These are phyloP conservation scores for Cyclophora albipunctata DNA, from an alignment of 2,888 invertebrate genomes.

Conservation along the genomic window DNA sequence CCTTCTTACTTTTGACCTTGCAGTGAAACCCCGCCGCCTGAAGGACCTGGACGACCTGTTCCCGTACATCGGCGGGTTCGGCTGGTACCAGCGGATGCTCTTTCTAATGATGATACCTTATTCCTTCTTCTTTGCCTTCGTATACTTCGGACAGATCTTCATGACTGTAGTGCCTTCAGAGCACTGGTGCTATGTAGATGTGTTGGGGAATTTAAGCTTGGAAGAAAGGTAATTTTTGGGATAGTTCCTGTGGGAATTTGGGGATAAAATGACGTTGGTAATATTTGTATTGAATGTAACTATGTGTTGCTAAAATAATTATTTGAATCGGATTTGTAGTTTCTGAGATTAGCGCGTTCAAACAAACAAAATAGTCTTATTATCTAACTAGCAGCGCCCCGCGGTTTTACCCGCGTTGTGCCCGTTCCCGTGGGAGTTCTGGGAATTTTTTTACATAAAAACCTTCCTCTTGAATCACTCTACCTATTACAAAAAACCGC, in stretches of 20 bases:
- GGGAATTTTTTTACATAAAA: too few species aligned
- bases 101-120: conserved; percentile 66
- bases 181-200: conserved; percentile 55
- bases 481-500: too few species aligned
- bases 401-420: too few species aligned
- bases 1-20: too few species aligned
- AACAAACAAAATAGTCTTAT: too few species aligned
- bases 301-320: too few species aligned
- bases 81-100: conserved; percentile 62
- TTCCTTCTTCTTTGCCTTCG: conserved; percentile 65
- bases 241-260: too few species aligned
- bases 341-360: too few species aligned
- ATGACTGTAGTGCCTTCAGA: conserved; percentile 59
- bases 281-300: background rate
- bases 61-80: conserved; percentile 58
- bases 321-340: too few species aligned
- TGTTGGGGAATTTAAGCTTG: conserved; percentile 40
- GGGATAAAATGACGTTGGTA: background rate
- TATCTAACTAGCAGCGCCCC: too few species aligned
- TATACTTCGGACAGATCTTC: conserved; percentile 66
- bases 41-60: conserved; percentile 62
- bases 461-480: too few species aligned
- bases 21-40: conserved; percentile 16
- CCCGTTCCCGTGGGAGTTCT: too few species aligned
- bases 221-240: conserved; percentile 39